A percentile compares a stretch with the other conserved stretches of the same genome.
Evolutionary conservation across 2,888 invertebrate species (phyloP).

Genomic region (Adelognathus sp.): DNA sequence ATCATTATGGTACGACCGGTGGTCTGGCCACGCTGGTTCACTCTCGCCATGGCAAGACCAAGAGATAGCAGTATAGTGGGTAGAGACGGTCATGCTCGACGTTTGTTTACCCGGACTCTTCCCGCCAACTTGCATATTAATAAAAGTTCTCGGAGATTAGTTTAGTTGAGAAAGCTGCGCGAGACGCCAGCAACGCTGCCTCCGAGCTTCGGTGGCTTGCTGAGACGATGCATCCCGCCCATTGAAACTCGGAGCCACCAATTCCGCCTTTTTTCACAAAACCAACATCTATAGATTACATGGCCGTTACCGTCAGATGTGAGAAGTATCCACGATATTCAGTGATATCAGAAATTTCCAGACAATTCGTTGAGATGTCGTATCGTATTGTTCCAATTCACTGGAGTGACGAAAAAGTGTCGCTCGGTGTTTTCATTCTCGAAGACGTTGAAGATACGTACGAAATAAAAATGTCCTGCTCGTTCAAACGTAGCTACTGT

Average conservation of each 20-base stretch:
- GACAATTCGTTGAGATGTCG: neutral
- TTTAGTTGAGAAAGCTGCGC: constrained; percentile 67
- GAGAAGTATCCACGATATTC: neutral
- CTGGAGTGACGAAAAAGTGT: neutral
- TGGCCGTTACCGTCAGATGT: neutral
- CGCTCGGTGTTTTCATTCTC: constrained; percentile 60
- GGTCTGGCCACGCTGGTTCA: constrained; percentile 11
- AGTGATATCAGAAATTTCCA: neutral
- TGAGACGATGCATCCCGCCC: neutral
- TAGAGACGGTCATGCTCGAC: constrained; percentile 62
- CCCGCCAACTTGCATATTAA: constrained; percentile 72
- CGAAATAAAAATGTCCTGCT: constrained; percentile 61
- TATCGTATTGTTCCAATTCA: neutral
- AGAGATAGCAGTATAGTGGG: neutral
- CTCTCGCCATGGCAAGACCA: neutral
- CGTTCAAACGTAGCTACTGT: constrained; percentile 66
- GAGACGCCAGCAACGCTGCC: constrained; percentile 17
- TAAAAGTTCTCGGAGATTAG: constrained; percentile 74
- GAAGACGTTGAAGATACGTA: constrained; percentile 58
- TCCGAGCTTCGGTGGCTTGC: constrained; percentile 3
- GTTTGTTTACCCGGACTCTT: constrained; percentile 68
- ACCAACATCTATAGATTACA: neutral
- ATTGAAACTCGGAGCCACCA: constrained; percentile 49
- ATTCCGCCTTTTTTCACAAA: constrained; percentile 26
- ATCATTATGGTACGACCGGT: neutral